Base-by-base conservation (phyloP, 2,888 invertebrate species). In the Chydorus sphaericus region DNA sequence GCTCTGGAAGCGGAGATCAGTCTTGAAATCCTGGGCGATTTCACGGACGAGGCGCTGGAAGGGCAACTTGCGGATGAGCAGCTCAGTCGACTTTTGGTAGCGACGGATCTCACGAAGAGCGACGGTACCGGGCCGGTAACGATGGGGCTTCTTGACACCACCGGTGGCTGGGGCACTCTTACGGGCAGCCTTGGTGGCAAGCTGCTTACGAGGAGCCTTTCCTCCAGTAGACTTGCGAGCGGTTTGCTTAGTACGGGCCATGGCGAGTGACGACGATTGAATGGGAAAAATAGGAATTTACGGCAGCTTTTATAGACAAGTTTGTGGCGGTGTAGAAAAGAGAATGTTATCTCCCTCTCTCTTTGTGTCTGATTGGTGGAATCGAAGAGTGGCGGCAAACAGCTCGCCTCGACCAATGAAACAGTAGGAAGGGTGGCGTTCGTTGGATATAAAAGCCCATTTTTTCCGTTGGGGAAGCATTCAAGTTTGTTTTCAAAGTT, bases 191-290 rank as follows among this genome's bases (percentile, higher is more conserved):
- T 93, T 93, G 54, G 92, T 92, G 50, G 92, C 92, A 58, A 83
- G 66, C 71, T 92, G 92, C 74, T 93, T 93, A 66, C 93, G 84
- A 59, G 92, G 92, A 64, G 92, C 92, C 77, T 93, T 93, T 66
- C 93, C 92, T 82, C 92, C 93, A 57, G 92, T 93, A 1, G 91
- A 91, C 73, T 93, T 93, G 81, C 92, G 88, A 57, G 92, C 93
- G 55, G 93, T 93, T 72, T 93, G 93, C 82, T 93, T 93, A 30
- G 93, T 93, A 85, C 93, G 91, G 62, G 92, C 93, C 93, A 93
- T 93, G n/a, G n/a, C n/a, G n/a, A n/a, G n/a, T n/a, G n/a, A n/a
- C n/a, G n/a, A n/a, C n/a, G n/a, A n/a, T n/a, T n/a, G n/a, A n/a
- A n/a, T n/a, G n/a, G n/a, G n/a, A n/a, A n/a, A n/a, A n/a, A n/a